Percentiles rank a stretch among this genome's conserved stretches.
Conservation (phyloP, 2,113 vertebrate species). For the Ammodytes dubius region DNA sequence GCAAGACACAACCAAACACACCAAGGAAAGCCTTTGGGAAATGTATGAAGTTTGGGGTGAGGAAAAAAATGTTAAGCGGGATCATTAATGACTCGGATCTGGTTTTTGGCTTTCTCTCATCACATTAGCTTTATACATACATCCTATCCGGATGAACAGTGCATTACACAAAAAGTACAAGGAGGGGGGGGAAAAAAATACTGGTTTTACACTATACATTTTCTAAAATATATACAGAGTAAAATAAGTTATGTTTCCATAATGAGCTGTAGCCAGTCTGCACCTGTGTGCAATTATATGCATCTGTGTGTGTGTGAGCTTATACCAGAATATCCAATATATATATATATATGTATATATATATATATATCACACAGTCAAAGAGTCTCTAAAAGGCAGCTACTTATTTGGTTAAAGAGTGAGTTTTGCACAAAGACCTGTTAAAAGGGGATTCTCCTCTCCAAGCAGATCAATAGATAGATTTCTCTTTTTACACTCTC, state of each 20-base stretch:
- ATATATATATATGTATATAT: constrained; percentile 62
- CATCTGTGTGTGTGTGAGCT: constrained; percentile 65
- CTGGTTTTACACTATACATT: constrained; percentile 97
- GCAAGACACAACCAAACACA: constrained; percentile 34
- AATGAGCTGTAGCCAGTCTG: constrained; percentile 90
- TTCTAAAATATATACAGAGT: constrained; percentile 99
- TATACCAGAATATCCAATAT: constrained; percentile 69
- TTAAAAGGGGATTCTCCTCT: constrained; percentile 86
- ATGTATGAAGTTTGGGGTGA: constrained; percentile 55
- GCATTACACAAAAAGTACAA: constrained; percentile 96
- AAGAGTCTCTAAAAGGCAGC: constrained; percentile 96
- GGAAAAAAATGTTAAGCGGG: constrained; percentile 35
- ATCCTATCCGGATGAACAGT: constrained; percentile 91
- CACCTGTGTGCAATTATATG: constrained; percentile 82
- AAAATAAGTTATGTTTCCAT: constrained; percentile 99
- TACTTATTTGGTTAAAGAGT: constrained; percentile 98
- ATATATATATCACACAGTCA: constrained; percentile 80
- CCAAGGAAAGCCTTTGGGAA: constrained; percentile 54
- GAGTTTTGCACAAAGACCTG: constrained; percentile 91
- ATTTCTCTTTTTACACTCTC: constrained; percentile 96
- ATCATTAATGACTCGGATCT: constrained; percentile 72
- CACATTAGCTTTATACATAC: constrained; percentile 85
- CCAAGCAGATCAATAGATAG: constrained; percentile 92
- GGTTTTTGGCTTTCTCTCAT: constrained; percentile 73
- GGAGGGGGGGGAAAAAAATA: constrained; percentile 86